Conservation (phyloP, 2,888 invertebrate species). For the Boloria selene region DNA sequence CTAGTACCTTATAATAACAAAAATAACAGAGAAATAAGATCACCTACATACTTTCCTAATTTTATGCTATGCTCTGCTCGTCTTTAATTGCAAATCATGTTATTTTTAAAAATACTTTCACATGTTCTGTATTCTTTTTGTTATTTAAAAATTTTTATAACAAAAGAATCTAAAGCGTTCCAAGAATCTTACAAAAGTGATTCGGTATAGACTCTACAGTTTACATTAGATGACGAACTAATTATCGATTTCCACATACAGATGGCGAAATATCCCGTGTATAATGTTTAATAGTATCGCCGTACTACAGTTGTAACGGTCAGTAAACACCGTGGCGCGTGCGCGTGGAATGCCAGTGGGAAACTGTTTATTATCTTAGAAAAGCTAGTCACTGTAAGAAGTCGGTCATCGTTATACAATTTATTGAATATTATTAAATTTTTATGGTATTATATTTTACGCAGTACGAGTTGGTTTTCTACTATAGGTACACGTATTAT, state of each 20-base stretch:
- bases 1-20: too few species aligned
- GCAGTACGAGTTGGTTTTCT: too few species aligned
- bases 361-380: slow-evolving; percentile 31
- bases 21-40: too few species aligned
- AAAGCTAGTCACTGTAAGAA: slow-evolving; percentile 22
- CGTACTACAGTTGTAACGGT: slow-evolving; percentile 38
- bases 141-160: not conserved
- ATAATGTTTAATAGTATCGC: slow-evolving; percentile 28
- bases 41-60: not conserved
- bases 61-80: not conserved
- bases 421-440: slow-evolving; percentile 7
- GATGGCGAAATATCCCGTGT: slow-evolving; percentile 26
- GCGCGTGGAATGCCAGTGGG: slow-evolving; percentile 22
- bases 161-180: not conserved
- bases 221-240: slow-evolving; percentile 5
- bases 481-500: too few species aligned
- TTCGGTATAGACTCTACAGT: not conserved
- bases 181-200: not conserved
- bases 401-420: slow-evolving; percentile 19
- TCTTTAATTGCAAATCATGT: not conserved
- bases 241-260: slow-evolving; percentile 22
- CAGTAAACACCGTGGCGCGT: slow-evolving; percentile 26
- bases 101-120: slow-evolving; percentile 5
- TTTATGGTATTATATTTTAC: not conserved
- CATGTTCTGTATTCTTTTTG: not conserved